These are phyloP conservation scores for Timandra comae DNA, from an alignment of 2,888 invertebrate genomes.

Conservation along the genomic window DNA sequence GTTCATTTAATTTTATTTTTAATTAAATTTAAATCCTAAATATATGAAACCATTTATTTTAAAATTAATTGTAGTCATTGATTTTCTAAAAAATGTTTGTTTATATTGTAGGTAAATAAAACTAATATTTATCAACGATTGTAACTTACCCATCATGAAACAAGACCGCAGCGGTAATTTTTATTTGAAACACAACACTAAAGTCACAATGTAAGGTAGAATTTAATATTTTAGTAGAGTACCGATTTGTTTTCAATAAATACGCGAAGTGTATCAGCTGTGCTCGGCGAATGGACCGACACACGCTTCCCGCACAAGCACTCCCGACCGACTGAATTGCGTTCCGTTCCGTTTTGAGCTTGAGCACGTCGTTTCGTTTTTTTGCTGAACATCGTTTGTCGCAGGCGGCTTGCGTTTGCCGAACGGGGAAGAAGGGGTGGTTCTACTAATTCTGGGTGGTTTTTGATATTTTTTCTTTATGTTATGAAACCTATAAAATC, in stretches of 20 bases:
- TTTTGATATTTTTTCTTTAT: slow-evolving; percentile 16
- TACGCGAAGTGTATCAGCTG: slow-evolving; percentile 59
- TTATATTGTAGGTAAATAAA: too few species aligned
- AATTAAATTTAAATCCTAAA: too few species aligned
- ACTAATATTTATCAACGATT: too few species aligned
- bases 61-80: too few species aligned
- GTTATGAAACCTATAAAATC: neutral
- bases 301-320: slow-evolving; percentile 37
- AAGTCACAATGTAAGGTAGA: slow-evolving; percentile 38
- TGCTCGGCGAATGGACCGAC: slow-evolving; percentile 29
- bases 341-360: slow-evolving; percentile 28
- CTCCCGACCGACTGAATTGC: slow-evolving; percentile 52
- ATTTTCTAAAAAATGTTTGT: too few species aligned
- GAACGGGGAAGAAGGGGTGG: too few species aligned
- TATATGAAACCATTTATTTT: too few species aligned
- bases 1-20: too few species aligned
- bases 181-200: slow-evolving; percentile 31
- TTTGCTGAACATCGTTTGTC: slow-evolving; percentile 22
- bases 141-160: too few species aligned
- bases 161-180: too few species aligned
- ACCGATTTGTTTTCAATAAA: slow-evolving; percentile 22
- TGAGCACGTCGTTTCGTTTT: slow-evolving; percentile 16
- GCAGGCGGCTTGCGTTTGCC: slow-evolving; percentile 23
- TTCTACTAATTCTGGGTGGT: slow-evolving; percentile 28
- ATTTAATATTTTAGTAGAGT: slow-evolving; percentile 23